Evolutionary conservation across 2,113 vertebrate genomes (phyloP).

Genomic region (Gavialis gangeticus): DNA sequence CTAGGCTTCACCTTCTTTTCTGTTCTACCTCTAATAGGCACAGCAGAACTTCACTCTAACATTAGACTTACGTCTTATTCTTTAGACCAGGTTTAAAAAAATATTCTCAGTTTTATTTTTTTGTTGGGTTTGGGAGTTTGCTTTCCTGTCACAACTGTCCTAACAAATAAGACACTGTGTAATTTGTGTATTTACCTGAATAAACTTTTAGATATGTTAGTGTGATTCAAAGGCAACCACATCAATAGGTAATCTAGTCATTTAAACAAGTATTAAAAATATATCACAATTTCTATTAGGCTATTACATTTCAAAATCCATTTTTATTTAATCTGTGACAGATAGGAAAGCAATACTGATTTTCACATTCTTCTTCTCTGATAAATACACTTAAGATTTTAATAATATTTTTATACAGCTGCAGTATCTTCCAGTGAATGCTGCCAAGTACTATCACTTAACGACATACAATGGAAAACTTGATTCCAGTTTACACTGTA

Average conservation of each 20-base stretch:
- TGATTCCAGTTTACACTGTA: neutral
- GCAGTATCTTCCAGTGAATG: neutral
- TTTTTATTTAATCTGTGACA: neutral
- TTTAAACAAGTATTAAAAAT: neutral
- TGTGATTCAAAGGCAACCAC: neutral
- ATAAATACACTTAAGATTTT: neutral
- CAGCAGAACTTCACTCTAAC: neutral
- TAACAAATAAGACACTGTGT: neutral
- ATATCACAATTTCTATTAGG: neutral
- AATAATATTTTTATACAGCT: neutral
- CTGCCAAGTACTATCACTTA: neutral
- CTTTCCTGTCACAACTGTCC: neutral
- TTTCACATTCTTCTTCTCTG: neutral
- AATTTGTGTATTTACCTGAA: neutral
- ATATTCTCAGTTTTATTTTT: neutral
- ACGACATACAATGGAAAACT: neutral
- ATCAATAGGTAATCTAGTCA: neutral
- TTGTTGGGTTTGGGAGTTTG: neutral
- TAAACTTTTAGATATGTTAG: neutral
- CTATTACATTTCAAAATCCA: neutral
- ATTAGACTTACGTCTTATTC: neutral
- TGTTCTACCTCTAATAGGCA: neutral
- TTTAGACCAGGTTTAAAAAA: neutral
- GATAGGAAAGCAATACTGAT: neutral
- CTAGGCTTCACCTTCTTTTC: neutral